Evolutionary conservation across 2,113 vertebrate genomes (phyloP).

Genomic region (Strix uralensis): DNA sequence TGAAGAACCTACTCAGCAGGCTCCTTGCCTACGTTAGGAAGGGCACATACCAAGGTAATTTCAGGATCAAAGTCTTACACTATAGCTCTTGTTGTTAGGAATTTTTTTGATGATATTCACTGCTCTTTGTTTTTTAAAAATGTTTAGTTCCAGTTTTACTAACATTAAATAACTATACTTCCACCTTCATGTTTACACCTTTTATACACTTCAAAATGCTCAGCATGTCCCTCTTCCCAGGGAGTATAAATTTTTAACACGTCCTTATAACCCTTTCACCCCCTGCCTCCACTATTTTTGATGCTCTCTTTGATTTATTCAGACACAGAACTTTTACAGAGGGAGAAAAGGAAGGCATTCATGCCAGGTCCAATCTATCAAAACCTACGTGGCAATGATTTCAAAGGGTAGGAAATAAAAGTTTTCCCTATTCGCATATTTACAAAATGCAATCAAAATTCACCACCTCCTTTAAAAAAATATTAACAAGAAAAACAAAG

Average conservation of each 20-base stretch:
- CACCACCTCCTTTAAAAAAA: background rate
- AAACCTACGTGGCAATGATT: background rate
- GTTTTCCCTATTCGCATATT: background rate
- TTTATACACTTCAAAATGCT: constrained; percentile 44
- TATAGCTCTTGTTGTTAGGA: background rate
- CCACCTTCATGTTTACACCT: background rate
- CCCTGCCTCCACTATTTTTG: background rate
- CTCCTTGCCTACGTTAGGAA: background rate
- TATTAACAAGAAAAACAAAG: background rate
- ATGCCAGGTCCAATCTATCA: background rate
- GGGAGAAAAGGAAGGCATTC: constrained; percentile 14
- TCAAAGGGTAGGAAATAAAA: constrained; percentile 18
- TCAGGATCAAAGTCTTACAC: constrained; percentile 38
- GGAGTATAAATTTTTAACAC: background rate
- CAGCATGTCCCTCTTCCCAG: constrained; percentile 11
- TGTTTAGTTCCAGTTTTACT: background rate
- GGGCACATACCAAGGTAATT: background rate
- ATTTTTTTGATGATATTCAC: background rate
- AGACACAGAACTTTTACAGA: background rate
- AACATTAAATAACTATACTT: constrained; percentile 12
- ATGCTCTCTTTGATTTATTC: constrained; percentile 29
- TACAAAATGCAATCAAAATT: constrained; percentile 14
- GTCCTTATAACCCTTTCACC: background rate
- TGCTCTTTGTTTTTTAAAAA: constrained; percentile 1
- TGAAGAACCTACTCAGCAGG: background rate